Evolutionary conservation across 2,888 invertebrate genomes (phyloP).

Genomic region (Alentia gelatinosa): DNA sequence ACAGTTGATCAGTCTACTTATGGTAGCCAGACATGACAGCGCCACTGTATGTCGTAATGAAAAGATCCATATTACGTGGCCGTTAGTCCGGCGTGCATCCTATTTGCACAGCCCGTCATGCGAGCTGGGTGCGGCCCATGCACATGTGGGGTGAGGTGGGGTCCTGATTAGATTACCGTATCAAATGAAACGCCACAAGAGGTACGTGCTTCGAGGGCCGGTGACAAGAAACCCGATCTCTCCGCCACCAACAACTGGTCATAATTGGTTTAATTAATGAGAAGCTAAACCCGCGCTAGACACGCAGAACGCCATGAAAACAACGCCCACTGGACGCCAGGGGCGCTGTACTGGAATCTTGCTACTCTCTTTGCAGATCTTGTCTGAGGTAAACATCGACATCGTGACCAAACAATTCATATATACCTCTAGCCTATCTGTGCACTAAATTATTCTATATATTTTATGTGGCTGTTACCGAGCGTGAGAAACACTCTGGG

Average conservation of each 20-base stretch:
- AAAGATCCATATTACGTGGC: not conserved
- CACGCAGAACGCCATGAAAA: not conserved
- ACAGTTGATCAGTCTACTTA: no score
- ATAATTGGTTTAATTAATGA: constrained; percentile 1
- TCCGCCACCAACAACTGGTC: not conserved
- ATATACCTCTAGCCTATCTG: no score
- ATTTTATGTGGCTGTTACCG: no score
- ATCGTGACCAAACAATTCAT: no score
- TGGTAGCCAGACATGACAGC: not conserved
- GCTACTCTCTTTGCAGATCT: no score
- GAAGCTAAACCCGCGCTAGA: not conserved
- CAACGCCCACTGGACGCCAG: no score
- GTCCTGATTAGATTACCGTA: not conserved
- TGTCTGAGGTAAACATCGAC: no score
- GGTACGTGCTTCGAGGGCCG: not conserved
- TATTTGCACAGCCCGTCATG: not conserved
- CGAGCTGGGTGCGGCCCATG: no score
- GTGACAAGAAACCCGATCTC: not conserved
- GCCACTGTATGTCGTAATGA: not conserved
- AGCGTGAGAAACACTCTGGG: no score
- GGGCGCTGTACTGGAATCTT: no score
- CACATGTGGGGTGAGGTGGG: not conserved
- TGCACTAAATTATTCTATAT: no score
- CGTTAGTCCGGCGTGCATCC: not conserved
- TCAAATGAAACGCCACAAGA: not conserved